Base-by-base conservation (phyloP, 2,888 invertebrate genomes). In the Sesia bembeciformis region DNA sequence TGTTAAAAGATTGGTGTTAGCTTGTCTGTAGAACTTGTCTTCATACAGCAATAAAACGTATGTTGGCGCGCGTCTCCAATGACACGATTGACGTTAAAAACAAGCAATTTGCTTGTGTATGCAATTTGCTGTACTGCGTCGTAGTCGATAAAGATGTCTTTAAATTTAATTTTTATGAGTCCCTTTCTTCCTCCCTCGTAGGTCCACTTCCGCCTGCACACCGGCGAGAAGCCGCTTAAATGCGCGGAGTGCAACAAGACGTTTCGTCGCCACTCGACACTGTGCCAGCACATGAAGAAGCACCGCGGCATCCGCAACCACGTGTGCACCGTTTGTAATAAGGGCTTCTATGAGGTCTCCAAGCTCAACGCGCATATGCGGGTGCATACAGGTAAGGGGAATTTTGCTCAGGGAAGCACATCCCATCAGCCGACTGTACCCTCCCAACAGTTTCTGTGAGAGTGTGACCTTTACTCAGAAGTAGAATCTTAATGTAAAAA, bases 201-300 rank as follows among this genome's bases (percentile, higher is more conserved):
- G 90, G 90, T 90, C 0, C 90, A 90, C 60, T 88, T 90, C 70
- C 78, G 90, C 0, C 70, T 90, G 54, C 90, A 90, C 67, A 90
- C 90, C 0, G 90, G 90, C 8, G 90, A 90, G 65, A 90, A 90
- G 64, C 90, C 90, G 0, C 71, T 90, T 0, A 89, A 86, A 56
- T 90, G 90, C 59, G 67, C 76, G 0, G 90, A 90, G 60, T 90
- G 90, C 67, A 82, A 84, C 69, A 90, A 90, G 64, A 83, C 87
- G 3, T 90, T 90, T 79, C 76, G 90, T 0, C 78, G 90, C 0
- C 90, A 90, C 71, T 90, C 90, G 7, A 90, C 90, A 3, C 73
- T 90, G 7, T 90, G 90, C 68, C 90, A 90, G 61, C 90, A 90
- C 66, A 87, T 90, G 85, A 90, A 90, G 75, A 90, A 90, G 60